Conservation (phyloP, 2,888 invertebrate genomes). For the Nematopogon swammerdamellus region DNA sequence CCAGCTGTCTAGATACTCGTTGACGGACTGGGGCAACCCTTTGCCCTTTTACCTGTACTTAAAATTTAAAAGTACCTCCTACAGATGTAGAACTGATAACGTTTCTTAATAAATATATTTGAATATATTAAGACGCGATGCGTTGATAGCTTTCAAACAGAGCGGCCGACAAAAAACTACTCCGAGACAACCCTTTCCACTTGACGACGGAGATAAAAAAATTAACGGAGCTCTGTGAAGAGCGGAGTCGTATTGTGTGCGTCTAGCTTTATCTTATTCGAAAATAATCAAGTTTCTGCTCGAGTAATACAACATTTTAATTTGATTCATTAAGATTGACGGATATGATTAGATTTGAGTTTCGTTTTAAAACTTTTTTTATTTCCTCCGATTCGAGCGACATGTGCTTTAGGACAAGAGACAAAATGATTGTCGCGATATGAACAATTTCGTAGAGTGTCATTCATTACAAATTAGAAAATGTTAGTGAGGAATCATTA, state of each 20-base stretch:
- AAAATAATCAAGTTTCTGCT: conserved; percentile 40
- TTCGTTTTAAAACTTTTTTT: conserved; percentile 20
- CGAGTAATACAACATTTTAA: conserved; percentile 49
- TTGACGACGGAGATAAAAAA: not conserved
- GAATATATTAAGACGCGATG: conserved; percentile 29
- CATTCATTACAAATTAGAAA: too few species aligned
- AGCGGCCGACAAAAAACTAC: conserved; percentile 23
- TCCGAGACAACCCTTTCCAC: conserved; percentile 37
- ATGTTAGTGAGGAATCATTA: too few species aligned
- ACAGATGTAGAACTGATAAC: not conserved
- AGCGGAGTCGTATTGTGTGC: conserved; percentile 35
- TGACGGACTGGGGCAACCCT: too few species aligned
- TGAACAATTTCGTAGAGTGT: too few species aligned
- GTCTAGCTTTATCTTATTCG: conserved; percentile 37
- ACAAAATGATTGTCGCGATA: too few species aligned
- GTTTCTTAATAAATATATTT: not conserved
- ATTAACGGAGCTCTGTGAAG: not conserved
- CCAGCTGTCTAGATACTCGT: too few species aligned
- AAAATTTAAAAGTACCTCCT: not conserved
- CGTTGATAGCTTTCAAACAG: conserved; percentile 32
- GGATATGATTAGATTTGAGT: conserved; percentile 34
- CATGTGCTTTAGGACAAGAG: too few species aligned
- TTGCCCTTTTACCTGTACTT: not conserved
- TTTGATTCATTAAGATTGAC: conserved; percentile 54
- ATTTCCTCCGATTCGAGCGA: conserved; percentile 15